A percentile compares a stretch with the other conserved stretches of the same genome.
Evolutionary conservation across 2,113 vertebrate species (phyloP).

Genomic region (Bombycilla garrulus): DNA sequence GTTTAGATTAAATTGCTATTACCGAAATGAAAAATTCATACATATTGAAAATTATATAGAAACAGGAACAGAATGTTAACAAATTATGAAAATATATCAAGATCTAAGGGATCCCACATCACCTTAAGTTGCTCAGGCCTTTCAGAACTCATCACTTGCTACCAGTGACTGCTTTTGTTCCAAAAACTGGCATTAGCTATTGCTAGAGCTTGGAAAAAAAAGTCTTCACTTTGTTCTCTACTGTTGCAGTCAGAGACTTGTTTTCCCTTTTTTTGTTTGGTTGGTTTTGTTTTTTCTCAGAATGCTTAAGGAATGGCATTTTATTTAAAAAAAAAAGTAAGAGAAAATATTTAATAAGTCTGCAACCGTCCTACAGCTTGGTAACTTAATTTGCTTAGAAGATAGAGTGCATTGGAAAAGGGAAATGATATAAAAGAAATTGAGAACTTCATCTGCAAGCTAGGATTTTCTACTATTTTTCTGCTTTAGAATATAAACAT

Average conservation of each 20-base stretch:
- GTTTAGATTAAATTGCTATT: background rate
- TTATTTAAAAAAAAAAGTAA: background rate
- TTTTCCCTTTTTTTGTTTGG: background rate
- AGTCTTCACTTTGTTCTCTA: background rate
- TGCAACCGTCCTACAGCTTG: background rate
- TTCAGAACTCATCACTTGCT: background rate
- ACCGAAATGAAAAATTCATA: background rate
- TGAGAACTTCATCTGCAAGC: background rate
- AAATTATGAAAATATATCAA: background rate
- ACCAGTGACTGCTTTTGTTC: background rate
- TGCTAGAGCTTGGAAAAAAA: background rate
- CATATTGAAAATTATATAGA: background rate
- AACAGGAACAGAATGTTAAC: background rate
- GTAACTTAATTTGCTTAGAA: background rate
- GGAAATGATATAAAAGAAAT: background rate
- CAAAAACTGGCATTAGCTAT: background rate
- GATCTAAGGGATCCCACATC: background rate
- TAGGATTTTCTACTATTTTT: background rate
- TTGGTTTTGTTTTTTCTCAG: background rate
- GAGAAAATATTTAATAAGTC: background rate
- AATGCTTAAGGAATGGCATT: background rate
- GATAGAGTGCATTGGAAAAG: background rate
- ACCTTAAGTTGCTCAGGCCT: background rate
- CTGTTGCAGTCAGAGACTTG: background rate
- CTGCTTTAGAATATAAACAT: background rate